Base-by-base conservation (phyloP, 1,140 invertebrate species). In the Marisa cornuarietis region DNA sequence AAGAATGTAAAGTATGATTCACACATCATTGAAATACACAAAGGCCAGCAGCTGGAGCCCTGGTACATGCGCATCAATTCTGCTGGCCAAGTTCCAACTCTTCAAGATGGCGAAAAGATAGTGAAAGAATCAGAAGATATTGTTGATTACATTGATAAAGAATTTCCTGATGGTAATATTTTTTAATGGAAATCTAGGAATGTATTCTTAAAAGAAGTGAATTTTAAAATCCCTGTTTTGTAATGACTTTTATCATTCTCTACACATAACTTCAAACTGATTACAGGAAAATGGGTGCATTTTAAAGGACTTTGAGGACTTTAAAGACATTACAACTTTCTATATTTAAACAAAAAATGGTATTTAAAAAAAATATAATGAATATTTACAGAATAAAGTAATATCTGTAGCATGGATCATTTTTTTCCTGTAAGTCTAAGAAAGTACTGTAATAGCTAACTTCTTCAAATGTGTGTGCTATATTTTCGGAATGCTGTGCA, bases 141-240 rank as follows among this genome's bases (percentile, higher is more conserved):
- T n/a, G 74, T 86, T n/a, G 80, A 84, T 51, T 86, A 86, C 69
- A 78, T 86, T 51, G 83, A 84, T 66, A 81, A 69, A 72, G 76
- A 83, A 63, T 77, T 84, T 42, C 76, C 81, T 62, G 51, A 79
- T 76, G 85, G 85, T 85, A 58, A 82, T 52, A 65, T n/a, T 13
- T 16, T 49, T 26, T 22, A 10, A 16, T 61, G 71, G 42, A 24
- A 51, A 14, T 18, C 65, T 11, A 58, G 54, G 54, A 42, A 13
- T 31, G 20, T 73, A 11, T 14, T 26, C 11, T 51, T 51, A 5
- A 73, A 73, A 14, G n/a, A 52, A 73, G 13, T 51, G 24, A 14
- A 14, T 73, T 2, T 6, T 42, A 52, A 49, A 9, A 54, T n/a
- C 22, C 18, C 5, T 24, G 18, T 18, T 22, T n/a, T 71, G 5